Conservation (phyloP, 2,797 vertebrate species). For the Apogon talboti region DNA sequence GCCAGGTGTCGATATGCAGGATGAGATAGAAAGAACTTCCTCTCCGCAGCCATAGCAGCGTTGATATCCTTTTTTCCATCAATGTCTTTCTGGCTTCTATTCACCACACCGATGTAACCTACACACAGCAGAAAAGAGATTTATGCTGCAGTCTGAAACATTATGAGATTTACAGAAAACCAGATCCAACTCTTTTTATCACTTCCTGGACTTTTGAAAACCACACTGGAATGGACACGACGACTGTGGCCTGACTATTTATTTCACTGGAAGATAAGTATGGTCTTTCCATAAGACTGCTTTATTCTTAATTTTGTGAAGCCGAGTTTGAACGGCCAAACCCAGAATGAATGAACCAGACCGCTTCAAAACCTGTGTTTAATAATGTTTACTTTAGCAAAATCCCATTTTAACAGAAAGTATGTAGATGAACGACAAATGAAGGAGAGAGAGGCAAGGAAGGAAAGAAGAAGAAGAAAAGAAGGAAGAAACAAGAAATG, state of each 20-base stretch:
- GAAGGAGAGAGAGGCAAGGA: background rate
- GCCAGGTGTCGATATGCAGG: constrained; percentile 95
- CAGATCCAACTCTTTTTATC: constrained; percentile 37
- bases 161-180: constrained; percentile 20
- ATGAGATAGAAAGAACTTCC: constrained; percentile 97
- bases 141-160: constrained; percentile 12
- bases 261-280: constrained; percentile 28
- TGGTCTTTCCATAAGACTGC: constrained; percentile 2
- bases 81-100: constrained; percentile 98
- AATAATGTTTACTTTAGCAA: constrained; percentile 36
- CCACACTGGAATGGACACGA: constrained; percentile 23
- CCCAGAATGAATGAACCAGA: constrained; percentile 27
- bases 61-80: constrained; percentile 97
- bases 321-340: constrained; percentile 25
- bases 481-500: background rate
- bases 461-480: constrained; percentile 9
- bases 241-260: constrained; percentile 10
- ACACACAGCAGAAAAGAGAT: constrained; percentile 34
- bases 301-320: constrained; percentile 18
- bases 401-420: constrained; percentile 43
- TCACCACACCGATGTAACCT: constrained; percentile 99
- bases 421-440: background rate
- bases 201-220: constrained; percentile 39
- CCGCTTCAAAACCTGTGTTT: constrained; percentile 34
- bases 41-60: constrained; percentile 92